A percentile compares a stretch with the other conserved stretches of the same genome.
Evolutionary conservation across 2,113 vertebrate species (phyloP).

Genomic region (Tor tambroides): DNA sequence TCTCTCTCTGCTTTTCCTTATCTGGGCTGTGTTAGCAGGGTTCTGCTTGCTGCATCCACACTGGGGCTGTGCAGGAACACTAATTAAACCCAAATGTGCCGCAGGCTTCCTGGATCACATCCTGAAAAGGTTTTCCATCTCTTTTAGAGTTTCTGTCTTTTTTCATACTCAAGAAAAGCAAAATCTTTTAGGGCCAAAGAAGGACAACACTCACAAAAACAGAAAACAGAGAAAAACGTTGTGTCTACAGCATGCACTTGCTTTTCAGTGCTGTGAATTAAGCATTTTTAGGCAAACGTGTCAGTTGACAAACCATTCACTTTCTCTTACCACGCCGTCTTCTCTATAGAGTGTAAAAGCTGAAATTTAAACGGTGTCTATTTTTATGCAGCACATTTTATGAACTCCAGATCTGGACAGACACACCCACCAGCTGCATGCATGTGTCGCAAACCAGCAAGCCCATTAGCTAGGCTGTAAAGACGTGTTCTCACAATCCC

Average conservation of each 20-base stretch:
- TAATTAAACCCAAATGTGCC: constrained; percentile 71
- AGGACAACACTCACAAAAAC: constrained; percentile 31
- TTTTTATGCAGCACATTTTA: constrained; percentile 66
- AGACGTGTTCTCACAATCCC: not conserved
- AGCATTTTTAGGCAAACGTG: not conserved
- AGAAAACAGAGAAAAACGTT: not conserved
- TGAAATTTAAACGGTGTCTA: constrained; percentile 65
- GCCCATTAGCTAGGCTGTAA: not conserved
- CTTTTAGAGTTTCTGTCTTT: constrained; percentile 36
- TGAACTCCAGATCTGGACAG: constrained; percentile 74
- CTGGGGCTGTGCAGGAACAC: constrained; percentile 38
- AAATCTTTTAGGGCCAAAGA: not conserved
- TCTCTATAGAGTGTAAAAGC: constrained; percentile 28
- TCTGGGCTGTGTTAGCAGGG: constrained; percentile 22
- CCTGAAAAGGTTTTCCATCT: constrained; percentile 62
- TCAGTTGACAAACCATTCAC: not conserved
- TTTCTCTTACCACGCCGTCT: not conserved
- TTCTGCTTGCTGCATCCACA: constrained; percentile 2
- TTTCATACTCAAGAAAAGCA: constrained; percentile 8
- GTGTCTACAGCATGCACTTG: not conserved
- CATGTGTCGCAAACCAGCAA: constrained; percentile 5
- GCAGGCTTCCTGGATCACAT: constrained; percentile 66
- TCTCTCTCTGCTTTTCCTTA: constrained; percentile 5
- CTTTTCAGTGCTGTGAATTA: not conserved
- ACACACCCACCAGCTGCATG: constrained; percentile 65